Evolutionary conservation across 2,113 vertebrate genomes (phyloP).

Genomic region (Seriola quinqueradiata): DNA sequence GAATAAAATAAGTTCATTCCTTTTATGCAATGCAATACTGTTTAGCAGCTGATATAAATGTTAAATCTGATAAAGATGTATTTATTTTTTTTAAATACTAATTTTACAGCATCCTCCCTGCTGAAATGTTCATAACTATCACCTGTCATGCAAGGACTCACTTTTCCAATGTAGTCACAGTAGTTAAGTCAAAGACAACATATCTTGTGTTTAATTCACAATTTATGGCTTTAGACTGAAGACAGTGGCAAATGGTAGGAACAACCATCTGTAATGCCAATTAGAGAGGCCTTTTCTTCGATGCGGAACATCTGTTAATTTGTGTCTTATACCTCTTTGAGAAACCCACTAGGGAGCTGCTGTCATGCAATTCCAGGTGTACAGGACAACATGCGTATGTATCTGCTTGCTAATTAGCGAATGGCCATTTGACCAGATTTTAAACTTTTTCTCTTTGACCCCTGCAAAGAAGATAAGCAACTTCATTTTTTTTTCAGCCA

Average conservation of each 20-base stretch:
- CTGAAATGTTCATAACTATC: background rate
- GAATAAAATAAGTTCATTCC: background rate
- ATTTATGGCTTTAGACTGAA: slow-evolving; percentile 19
- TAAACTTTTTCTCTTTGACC: slow-evolving; percentile 42
- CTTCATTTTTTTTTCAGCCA: slow-evolving; percentile 16
- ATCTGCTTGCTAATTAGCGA: slow-evolving; percentile 67
- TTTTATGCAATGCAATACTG: background rate
- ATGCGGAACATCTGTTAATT: slow-evolving; percentile 75
- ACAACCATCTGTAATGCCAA: slow-evolving; percentile 72
- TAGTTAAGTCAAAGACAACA: background rate
- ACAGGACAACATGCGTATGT: slow-evolving; percentile 57
- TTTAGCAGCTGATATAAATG: slow-evolving; percentile 1
- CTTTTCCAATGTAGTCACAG: background rate
- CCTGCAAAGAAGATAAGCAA: background rate
- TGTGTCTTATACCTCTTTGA: slow-evolving; percentile 68
- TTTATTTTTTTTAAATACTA: background rate
- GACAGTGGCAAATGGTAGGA: slow-evolving; percentile 46
- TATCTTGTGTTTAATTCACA: slow-evolving; percentile 8
- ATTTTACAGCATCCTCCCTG: background rate
- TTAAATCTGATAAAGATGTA: background rate
- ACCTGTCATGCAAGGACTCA: background rate
- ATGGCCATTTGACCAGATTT: slow-evolving; percentile 47
- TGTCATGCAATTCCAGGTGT: slow-evolving; percentile 71
- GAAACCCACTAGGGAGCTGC: slow-evolving; percentile 69
- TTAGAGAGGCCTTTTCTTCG: slow-evolving; percentile 60